These are phyloP conservation scores for Tuberolachnus salignus DNA, from an alignment of 2,888 invertebrate genomes.

Conservation along the genomic window DNA sequence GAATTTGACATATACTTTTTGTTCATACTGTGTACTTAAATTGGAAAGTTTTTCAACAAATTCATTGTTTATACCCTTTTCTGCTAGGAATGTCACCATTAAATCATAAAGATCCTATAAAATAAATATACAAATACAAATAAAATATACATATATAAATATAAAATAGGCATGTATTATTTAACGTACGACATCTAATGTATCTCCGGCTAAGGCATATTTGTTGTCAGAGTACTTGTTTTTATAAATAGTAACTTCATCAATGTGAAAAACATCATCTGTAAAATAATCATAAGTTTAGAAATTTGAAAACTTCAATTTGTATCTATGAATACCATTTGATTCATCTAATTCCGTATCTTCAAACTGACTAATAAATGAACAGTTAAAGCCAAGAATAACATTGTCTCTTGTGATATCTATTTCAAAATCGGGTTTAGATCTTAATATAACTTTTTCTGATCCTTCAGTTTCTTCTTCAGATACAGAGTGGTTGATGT, in stretches of 20 bases:
- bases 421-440: constrained; percentile 89
- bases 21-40: constrained; percentile 91
- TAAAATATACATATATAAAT: constrained; percentile 47
- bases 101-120: constrained; percentile 90
- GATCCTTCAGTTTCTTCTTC: constrained; percentile 74
- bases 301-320: neutral
- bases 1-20: constrained; percentile 86
- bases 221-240: constrained; percentile 87
- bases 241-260: constrained; percentile 87
- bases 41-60: constrained; percentile 88
- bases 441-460: constrained; percentile 73
- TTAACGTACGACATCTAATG: constrained; percentile 86
- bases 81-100: constrained; percentile 92
- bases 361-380: constrained; percentile 65
- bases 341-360: constrained; percentile 67
- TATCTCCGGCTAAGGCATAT: constrained; percentile 90
- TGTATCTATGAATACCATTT: constrained; percentile 6
- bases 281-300: constrained; percentile 61
- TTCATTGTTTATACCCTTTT: constrained; percentile 91
- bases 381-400: constrained; percentile 84
- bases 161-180: neutral
- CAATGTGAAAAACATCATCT: constrained; percentile 91
- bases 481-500: constrained; percentile 92
- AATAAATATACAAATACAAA: constrained; percentile 53
- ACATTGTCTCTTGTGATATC: constrained; percentile 80